Conservation (phyloP, 2,797 vertebrate genomes). For the Phalloptychus januarius region DNA sequence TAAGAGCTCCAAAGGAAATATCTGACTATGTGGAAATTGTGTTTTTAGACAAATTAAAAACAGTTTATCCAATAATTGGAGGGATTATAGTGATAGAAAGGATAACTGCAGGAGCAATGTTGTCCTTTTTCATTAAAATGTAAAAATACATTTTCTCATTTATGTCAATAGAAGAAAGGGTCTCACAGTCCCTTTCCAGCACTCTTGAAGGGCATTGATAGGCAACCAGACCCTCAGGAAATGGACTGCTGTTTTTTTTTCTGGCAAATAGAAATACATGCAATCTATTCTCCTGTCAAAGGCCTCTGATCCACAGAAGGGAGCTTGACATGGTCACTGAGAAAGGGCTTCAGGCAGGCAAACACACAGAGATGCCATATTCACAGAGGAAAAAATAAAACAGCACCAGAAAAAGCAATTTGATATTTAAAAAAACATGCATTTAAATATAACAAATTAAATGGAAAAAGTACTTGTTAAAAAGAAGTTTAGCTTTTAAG, state of each 20-base stretch:
- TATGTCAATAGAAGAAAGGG: slow-evolving; percentile 65
- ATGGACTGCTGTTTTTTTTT: slow-evolving; percentile 49
- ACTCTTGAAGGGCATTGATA: slow-evolving; percentile 64
- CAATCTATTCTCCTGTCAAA: slow-evolving; percentile 78
- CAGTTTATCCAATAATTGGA: slow-evolving; percentile 23
- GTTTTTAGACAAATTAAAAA: slow-evolving; percentile 18
- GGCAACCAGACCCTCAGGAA: slow-evolving; percentile 59
- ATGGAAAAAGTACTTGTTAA: background rate
- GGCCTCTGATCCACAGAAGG: slow-evolving; percentile 59
- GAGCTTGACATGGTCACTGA: slow-evolving; percentile 69
- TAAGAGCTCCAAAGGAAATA: slow-evolving; percentile 36
- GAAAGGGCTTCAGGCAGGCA: slow-evolving; percentile 67
- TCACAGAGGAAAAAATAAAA: slow-evolving; percentile 37
- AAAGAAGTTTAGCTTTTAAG: background rate
- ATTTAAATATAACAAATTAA: slow-evolving; percentile 19
- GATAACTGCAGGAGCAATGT: slow-evolving; percentile 42
- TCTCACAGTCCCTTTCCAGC: slow-evolving; percentile 53
- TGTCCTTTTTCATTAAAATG: slow-evolving; percentile 51
- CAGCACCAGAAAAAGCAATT: slow-evolving; percentile 5
- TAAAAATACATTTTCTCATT: slow-evolving; percentile 67
- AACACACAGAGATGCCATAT: slow-evolving; percentile 45
- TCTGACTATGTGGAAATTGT: slow-evolving; percentile 19
- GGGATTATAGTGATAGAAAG: slow-evolving; percentile 27
- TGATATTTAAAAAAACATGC: background rate
- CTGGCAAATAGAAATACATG: slow-evolving; percentile 72